A percentile compares a stretch with the other conserved stretches of the same genome.
phyloP scores from a whole-genome alignment of 2,113 vertebrate genomes.

The Anguilla rostrata region DNA sequence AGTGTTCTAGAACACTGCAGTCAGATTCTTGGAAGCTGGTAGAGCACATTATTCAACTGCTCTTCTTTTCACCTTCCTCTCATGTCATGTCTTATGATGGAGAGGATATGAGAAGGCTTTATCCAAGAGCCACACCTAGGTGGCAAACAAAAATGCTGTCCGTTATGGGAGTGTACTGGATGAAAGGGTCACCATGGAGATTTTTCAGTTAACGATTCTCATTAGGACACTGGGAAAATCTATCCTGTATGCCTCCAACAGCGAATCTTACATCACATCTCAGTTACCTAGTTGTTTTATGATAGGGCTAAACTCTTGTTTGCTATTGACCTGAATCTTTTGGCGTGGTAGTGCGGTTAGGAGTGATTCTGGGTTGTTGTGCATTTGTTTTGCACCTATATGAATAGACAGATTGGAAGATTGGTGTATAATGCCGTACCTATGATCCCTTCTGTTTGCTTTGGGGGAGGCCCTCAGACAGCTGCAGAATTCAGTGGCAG shows the following conservation, averaged over 20 bases:
- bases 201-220: neutral
- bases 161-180: neutral
- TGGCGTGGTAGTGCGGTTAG: neutral
- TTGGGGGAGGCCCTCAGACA: neutral
- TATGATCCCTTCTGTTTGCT: neutral
- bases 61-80: slow-evolving; percentile 7
- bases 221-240: neutral
- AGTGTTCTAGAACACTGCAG: neutral
- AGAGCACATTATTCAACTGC: neutral
- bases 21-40: neutral
- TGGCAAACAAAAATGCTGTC: neutral
- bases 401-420: neutral
- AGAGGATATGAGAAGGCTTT: neutral
- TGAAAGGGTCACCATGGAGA: neutral
- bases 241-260: neutral
- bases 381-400: neutral
- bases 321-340: neutral
- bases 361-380: neutral
- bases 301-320: neutral
- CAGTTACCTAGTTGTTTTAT: neutral
- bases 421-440: neutral
- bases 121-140: neutral
- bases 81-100: neutral
- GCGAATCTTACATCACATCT: neutral
- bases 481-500: neutral